phyloP scores from a whole-genome alignment of 37 sponge, comb jelly and placozoan genomes.

The Beroe ovata region DNA sequence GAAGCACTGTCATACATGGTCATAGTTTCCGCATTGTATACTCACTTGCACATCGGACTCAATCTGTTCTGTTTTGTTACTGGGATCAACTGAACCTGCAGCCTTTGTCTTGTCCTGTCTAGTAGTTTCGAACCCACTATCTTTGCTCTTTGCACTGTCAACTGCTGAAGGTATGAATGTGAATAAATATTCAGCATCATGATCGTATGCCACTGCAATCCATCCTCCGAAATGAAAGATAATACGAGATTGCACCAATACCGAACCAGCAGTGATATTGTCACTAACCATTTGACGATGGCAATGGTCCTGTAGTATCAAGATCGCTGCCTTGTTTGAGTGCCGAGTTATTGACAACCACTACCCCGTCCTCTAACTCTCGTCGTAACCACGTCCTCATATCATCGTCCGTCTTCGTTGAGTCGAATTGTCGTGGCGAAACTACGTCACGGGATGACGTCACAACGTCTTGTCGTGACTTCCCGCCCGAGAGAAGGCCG shows the following conservation, averaged over 20 bases:
- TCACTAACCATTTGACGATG: conserved; percentile 40
- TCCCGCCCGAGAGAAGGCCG: neutral
- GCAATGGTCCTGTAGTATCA: conserved; percentile 1
- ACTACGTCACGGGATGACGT: neutral
- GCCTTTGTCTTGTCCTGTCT: neutral
- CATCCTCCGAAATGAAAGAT: too few relatives aligned
- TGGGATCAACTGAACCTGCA: neutral
- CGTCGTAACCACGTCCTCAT: conserved; percentile 43
- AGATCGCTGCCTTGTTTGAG: conserved; percentile 6
- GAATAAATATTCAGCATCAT: too few relatives aligned
- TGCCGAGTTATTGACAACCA: neutral
- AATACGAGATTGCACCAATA: too few relatives aligned
- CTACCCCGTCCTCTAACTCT: conserved; percentile 43
- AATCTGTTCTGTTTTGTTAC: neutral
- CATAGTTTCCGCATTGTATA: too few relatives aligned
- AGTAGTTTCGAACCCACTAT: conserved; percentile 59
- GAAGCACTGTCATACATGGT: too few relatives aligned
- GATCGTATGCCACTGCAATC: too few relatives aligned
- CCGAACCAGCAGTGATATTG: too few relatives aligned
- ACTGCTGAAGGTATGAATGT: neutral
- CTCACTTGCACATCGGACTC: conserved; percentile 2
- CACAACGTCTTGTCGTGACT: neutral
- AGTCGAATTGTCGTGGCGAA: neutral
- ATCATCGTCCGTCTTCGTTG: conserved; percentile 3
- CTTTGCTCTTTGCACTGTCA: conserved; percentile 54